A percentile compares a stretch with the other conserved stretches of the same genome.
Evolutionary conservation across 2,797 vertebrate genomes (phyloP).

Genomic region (Schizopygopsis malacanthus): DNA sequence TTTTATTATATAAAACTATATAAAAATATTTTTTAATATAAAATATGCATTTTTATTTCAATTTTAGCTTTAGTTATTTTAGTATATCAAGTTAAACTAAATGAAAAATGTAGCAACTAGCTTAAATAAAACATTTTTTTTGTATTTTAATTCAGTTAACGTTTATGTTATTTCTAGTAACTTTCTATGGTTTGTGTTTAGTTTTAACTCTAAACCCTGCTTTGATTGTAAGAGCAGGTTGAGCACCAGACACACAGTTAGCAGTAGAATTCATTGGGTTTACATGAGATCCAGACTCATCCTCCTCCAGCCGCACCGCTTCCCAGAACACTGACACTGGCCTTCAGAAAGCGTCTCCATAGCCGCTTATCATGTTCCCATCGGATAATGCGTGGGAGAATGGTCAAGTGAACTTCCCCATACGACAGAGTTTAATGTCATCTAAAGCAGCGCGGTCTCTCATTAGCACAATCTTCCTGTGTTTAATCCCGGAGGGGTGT

Average conservation of each 20-base stretch:
- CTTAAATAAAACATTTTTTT: too few species aligned
- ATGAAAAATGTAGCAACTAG: not conserved
- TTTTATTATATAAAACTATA: too few species aligned
- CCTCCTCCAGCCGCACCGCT: not conserved
- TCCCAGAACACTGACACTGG: not conserved
- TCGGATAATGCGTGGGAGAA: constrained; percentile 46
- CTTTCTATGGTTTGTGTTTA: too few species aligned
- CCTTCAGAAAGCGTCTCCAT: not conserved
- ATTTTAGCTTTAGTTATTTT: not conserved
- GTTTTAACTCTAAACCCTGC: too few species aligned
- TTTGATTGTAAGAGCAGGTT: too few species aligned
- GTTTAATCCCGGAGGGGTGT: constrained; percentile 78
- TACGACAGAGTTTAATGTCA: constrained; percentile 45
- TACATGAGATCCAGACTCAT: not conserved
- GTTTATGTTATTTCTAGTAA: too few species aligned
- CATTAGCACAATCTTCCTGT: constrained; percentile 80
- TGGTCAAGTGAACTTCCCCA: constrained; percentile 42
- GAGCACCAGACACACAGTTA: not conserved
- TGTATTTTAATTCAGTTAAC: too few species aligned
- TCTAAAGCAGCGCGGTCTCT: constrained; percentile 68
- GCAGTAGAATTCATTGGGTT: not conserved
- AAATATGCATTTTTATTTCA: too few species aligned
- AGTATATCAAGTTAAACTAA: not conserved
- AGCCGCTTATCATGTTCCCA: constrained; percentile 22
- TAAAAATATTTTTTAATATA: too few species aligned